Evolutionary conservation across 1,140 invertebrate species (phyloP), one percentile per base, ranked within the genome.

Genomic region (Holotrichia oblita): DNA sequence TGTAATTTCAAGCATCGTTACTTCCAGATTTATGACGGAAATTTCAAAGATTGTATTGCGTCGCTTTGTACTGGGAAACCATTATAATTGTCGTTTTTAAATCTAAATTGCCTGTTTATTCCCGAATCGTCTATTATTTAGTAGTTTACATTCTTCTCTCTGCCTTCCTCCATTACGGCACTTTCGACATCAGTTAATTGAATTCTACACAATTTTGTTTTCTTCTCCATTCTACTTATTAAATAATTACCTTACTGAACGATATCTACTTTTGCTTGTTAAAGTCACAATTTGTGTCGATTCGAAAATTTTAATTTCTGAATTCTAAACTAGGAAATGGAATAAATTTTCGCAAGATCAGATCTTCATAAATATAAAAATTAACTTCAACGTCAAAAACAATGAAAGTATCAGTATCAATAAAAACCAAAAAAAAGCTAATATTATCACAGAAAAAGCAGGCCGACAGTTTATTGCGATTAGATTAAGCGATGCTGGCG

Each of bases 1-100:
- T 69, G 61, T 69, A 69, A 69, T 69, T 69, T 69, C 61, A 69
- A 69, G 61, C 61, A 69, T 69, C 61, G 61, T 69, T 69, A 69
- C 61, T 20, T 69, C 27, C 22, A 34, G 61, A 69, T 69, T 69
- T 69, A 69, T 27, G 61, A 69, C 61, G 61, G 61, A 69, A 69
- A 69, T 69, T 69, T 69, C 61, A 69, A 69, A 69, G 61, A 69
- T 22, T 69, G 61, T 34, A 69, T 69, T 69, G 61, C 61, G 61
- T 69, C 61, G 61, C 27, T 69, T 27, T 34, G 24, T 27, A 69
- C 61, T 27, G 17, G 61, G 61, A 69, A 69, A 69, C 61, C 61
- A 69, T 69, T 22, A 69, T 69, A 69, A 69, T 27, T 69, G 61
- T 69, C 61, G 61, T 69, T 69, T 69, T 69, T 69, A 34, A 69